Base-by-base conservation (phyloP, 2,888 invertebrate genomes). In the Drosophila mimica region DNA sequence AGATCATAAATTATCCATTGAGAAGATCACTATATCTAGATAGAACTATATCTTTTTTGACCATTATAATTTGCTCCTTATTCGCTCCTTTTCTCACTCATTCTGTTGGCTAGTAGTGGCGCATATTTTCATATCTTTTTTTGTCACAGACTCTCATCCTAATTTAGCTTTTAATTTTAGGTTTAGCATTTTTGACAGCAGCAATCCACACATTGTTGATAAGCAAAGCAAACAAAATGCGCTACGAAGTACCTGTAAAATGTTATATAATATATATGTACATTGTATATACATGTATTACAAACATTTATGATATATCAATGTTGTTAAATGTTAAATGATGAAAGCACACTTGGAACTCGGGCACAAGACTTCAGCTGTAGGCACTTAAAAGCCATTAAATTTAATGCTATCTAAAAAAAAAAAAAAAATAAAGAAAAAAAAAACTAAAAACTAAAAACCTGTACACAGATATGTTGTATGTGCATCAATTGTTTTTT, bases 171-270 rank as follows among this genome's bases (percentile, higher is more conserved):
- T 63, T 87, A 83, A 67, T 85, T 81, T 72, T 81, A 84, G 82
- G 46, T 76, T 70, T 63, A 69, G 33, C 65, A 58, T 49, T 57
- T 63, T 65, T 71, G 34, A 71, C 36, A 57, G 48, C 46, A 57
- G 69, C 56, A 73, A 69, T 25, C 63, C 43, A 66, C 51, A 69
- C 60, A 72, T 79, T 73, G 68, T 74, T 82, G 70, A 61, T 53
- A 56, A 60, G 40, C 73, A 70, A 72, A 71, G 20, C 48, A 66
- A 79, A 77, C 70, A 81, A 70, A 74, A 81, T 83, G 91, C 91
- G 91, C 91, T 91, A 91, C 91, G 71, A 89, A 81, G 91, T 91
- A 91, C 91, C 91, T 91, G 91, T 82, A 74, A 57, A 84, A 82
- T 74, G 72, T 74, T 81, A 83, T 68, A 71, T 64, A 69, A 49